Base-by-base conservation (phyloP, 2,888 invertebrate species). In the Eilema caniola region DNA sequence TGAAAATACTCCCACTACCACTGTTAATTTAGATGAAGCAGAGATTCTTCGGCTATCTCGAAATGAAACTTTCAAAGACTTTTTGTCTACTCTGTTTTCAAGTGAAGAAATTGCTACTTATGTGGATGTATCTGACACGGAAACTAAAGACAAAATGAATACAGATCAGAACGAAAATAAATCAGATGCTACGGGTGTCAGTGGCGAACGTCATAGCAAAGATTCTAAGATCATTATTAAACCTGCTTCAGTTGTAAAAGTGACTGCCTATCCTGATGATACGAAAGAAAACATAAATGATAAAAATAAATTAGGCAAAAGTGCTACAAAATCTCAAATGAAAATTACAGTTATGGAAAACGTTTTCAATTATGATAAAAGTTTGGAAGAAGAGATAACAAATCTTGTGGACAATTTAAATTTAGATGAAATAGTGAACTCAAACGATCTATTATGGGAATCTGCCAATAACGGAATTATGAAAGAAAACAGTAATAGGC, bases 41-140 rank as follows among this genome's bases (percentile, higher is more conserved):
- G 25, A 41, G 20, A 3, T 37, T 0, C 66, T 66, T 33, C 60
- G 66, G 20, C 11, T 37, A 25, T 20, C n/a, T n/a, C 5, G 41
- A 41, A 31, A 65, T 0, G 4, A 24, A 16, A 23, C 8, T 23
- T 66, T 66, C n/a, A 14, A 41, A 20, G 37, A 66, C 12, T 66
- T 66, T 20, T 28, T 66, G 14, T 59, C 59, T 20, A 66, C 57
- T 14, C n/a, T 66, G 3, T 60, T 66, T 41, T 37, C 37, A 59
- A 59, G 37, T 59, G 66, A 66, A 28, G 66, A 66, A 60, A n/a
- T 41, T 25, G 33, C 10, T 28, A n/a, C 25, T n/a, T 25, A 60
- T 28, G 25, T 60, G 3, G 28, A 60, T 41, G 25, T 0, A 24
- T 20, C 33, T 57, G 41, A 41, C 7, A 41, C 10, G 11, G 20